Evolutionary conservation across 2,888 invertebrate genomes (phyloP), one percentile per base, ranked within the genome.

Genomic region (Nephrotoma appendiculata): DNA sequence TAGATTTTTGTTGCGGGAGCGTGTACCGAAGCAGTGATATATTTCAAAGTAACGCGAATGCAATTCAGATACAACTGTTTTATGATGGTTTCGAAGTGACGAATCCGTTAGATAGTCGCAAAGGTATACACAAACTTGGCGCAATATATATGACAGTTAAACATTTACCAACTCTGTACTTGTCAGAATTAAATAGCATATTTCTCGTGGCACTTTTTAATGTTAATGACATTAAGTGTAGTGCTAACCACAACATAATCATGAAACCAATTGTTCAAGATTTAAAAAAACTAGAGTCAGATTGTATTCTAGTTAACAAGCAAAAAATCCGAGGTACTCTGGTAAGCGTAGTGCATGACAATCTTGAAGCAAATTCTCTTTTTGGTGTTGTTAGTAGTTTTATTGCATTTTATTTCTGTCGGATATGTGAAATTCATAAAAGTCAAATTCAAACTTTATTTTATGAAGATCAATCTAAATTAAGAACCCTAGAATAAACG

Each of bases 61-160:
- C 86, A n/a, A 19, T 87, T 31, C 86, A 87, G 57, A 86, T 86
- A 86, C 86, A 86, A 43, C 41, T 87, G 41, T 86, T 86, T 19
- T 19, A 19, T 19, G 19, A 19, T 19, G 19, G 1, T 19, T 19
- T 19, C 19, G 19, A 19, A 19, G 45, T 86, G 19, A 87, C 87
- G 1, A 88, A 88, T 71, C 87, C 88, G 4, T 86, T 88, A 44
- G 87, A 87, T 11, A 87, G 87, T 57, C 87, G 87, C 41, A 87
- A 86, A n/a, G 87, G 87, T 71, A 87, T 88, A 44, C 87, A 88
- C 48, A 88, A 88, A 86, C 84, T 88, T 42, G 87, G 88, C 7
- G 88, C 87, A 9, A 87, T 88, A 52, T 87, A 88, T 84, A 86
- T 88, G 83, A 86, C 84, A 41, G 42, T 87, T 41, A 86, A 86